Percentiles rank a stretch among this genome's conserved stretches.
phyloP scores from a whole-genome alignment of 2,113 vertebrate genomes.

The Lanius collurio region DNA sequence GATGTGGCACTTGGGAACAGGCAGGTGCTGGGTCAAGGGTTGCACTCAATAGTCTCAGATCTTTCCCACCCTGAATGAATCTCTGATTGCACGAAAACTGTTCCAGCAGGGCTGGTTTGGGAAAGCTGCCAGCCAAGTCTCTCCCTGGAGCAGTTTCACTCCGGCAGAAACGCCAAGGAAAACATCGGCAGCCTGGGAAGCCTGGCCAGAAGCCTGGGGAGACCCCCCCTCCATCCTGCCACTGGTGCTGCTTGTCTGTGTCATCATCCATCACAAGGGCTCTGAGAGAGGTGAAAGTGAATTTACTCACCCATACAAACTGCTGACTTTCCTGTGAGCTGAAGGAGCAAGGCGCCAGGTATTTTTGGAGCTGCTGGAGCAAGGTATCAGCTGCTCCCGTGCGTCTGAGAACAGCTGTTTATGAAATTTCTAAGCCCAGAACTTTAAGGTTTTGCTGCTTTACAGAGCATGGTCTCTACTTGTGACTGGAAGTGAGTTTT shows the following conservation, averaged over 20 bases:
- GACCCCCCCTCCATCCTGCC: background rate
- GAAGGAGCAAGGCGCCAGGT: background rate
- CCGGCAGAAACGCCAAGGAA: background rate
- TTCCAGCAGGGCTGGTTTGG: background rate
- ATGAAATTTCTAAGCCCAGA: background rate
- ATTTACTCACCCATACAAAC: background rate
- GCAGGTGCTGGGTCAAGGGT: background rate
- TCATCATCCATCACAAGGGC: background rate
- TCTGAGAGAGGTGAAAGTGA: background rate
- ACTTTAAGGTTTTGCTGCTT: background rate
- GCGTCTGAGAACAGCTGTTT: background rate
- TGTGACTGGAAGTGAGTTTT: background rate
- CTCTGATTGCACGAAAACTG: background rate
- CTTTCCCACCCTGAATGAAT: background rate
- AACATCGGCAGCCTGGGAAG: background rate
- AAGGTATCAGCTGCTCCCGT: background rate
- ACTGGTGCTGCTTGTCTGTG: background rate
- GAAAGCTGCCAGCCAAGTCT: background rate
- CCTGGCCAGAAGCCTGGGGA: background rate
- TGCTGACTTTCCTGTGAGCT: background rate
- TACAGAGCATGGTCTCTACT: background rate
- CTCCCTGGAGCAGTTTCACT: background rate
- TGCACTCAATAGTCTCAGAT: background rate
- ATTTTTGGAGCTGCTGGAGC: background rate
- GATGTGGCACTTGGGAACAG: background rate